Conservation (phyloP, 2,888 invertebrate genomes). For the Priapulus caudatus region DNA sequence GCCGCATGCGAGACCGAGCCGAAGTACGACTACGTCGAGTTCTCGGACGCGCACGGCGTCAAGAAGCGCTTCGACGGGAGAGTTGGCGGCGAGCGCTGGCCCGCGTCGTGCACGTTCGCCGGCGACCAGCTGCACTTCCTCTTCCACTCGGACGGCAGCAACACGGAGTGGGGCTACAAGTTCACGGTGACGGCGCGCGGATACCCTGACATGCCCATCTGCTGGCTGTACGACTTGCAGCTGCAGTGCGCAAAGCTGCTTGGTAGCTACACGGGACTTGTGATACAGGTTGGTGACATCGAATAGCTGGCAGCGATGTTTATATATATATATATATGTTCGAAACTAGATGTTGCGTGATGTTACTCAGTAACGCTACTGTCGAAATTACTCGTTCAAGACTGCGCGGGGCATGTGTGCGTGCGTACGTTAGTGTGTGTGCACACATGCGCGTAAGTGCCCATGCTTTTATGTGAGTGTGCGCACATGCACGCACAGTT, state of each 20-base stretch:
- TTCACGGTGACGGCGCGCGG: constrained; percentile 37
- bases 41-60: constrained; percentile 33
- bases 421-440: too few relatives aligned
- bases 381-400: too few relatives aligned
- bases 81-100: constrained; percentile 36
- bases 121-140: constrained; percentile 28
- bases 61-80: constrained; percentile 34
- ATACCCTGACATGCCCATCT: constrained; percentile 31
- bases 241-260: constrained; percentile 31
- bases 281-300: too few relatives aligned
- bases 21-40: constrained; percentile 36
- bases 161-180: constrained; percentile 39
- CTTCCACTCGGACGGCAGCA: constrained; percentile 37
- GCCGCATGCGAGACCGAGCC: constrained; percentile 36
- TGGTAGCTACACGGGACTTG: too few relatives aligned
- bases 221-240: constrained; percentile 36
- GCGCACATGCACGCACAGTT: too few relatives aligned
- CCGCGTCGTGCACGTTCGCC: constrained; percentile 28
- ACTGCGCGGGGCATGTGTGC: too few relatives aligned
- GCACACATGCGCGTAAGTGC: too few relatives aligned
- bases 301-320: too few relatives aligned
- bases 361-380: too few relatives aligned
- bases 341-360: too few relatives aligned
- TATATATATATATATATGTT: too few relatives aligned
- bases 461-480: too few relatives aligned